Percentiles rank a stretch among this genome's conserved stretches.
Conservation (phyloP, 2,888 invertebrate species). For the Allygus modestus region DNA sequence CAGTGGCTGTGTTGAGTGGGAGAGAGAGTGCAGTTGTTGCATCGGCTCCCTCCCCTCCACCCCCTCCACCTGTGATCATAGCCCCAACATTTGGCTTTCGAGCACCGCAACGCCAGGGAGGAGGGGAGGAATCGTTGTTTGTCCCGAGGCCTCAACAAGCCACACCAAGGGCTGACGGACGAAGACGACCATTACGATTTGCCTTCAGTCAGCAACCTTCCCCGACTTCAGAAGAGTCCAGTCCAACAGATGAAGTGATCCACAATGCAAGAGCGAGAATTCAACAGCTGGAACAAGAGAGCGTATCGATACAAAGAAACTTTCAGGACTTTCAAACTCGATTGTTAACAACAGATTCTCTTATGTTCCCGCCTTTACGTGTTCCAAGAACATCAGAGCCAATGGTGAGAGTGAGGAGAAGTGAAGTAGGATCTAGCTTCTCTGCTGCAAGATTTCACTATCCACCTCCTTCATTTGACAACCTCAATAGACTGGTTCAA, state of each 20-base stretch:
- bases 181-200: conserved; percentile 44
- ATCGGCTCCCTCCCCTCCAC: neutral
- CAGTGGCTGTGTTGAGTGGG: conserved; percentile 40
- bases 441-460: neutral
- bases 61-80: neutral
- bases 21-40: conserved; percentile 12
- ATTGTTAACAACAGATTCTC: conserved; percentile 16
- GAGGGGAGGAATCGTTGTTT: conserved; percentile 55
- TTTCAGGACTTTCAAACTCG: conserved; percentile 74
- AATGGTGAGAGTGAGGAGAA: conserved; percentile 21
- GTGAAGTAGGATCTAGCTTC: neutral
- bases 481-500: neutral
- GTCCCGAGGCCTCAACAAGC: conserved; percentile 50
- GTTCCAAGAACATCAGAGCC: neutral
- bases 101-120: conserved; percentile 44
- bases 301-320: conserved; percentile 78
- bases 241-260: conserved; percentile 76
- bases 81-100: conserved; percentile 33
- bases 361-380: conserved; percentile 46
- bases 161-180: conserved; percentile 7
- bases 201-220: conserved; percentile 69
- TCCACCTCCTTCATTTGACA: neutral
- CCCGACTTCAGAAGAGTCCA: conserved; percentile 70
- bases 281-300: conserved; percentile 79
- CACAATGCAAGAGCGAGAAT: conserved; percentile 77